phyloP scores from a whole-genome alignment of 2,113 vertebrate species.

The Hydropotes inermis region DNA sequence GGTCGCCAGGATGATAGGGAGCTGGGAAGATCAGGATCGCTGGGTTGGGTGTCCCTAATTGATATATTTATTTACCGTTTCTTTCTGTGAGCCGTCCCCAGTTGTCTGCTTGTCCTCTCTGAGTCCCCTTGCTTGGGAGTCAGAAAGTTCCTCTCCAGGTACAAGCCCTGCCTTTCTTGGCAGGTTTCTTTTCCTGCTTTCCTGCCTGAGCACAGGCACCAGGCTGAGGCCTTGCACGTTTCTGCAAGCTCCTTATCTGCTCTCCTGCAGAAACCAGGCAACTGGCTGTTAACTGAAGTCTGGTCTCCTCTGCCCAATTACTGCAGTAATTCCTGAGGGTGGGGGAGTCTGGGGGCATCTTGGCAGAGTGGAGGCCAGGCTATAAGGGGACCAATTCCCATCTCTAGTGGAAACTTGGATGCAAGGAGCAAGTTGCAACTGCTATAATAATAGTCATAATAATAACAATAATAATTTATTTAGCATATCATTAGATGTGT shows the following conservation, averaged over 20 bases:
- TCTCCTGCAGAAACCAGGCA: not conserved
- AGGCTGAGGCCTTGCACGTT: not conserved
- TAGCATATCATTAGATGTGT: slow-evolving; percentile 79
- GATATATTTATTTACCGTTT: not conserved
- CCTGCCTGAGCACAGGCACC: not conserved
- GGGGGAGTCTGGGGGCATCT: not conserved
- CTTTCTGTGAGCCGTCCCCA: not conserved
- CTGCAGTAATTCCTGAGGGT: slow-evolving; percentile 24
- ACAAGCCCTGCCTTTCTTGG: not conserved
- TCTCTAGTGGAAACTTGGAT: slow-evolving; percentile 60
- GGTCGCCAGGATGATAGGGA: not conserved
- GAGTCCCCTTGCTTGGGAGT: not conserved
- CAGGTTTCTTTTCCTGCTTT: not conserved
- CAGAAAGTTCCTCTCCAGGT: not conserved
- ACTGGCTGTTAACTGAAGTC: slow-evolving; percentile 9
- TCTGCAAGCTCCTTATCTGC: not conserved
- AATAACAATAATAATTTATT: slow-evolving; percentile 80
- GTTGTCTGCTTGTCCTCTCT: not conserved
- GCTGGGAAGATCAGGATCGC: not conserved
- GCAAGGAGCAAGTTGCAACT: slow-evolving; percentile 67
- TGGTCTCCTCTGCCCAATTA: slow-evolving; percentile 29
- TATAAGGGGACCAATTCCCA: slow-evolving; percentile 52
- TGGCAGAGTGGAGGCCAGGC: slow-evolving; percentile 17
- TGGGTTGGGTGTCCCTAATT: not conserved
- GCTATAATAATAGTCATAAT: slow-evolving; percentile 74